phyloP scores from a whole-genome alignment of 2,888 invertebrate genomes.

The Exocentrus adspersus region DNA sequence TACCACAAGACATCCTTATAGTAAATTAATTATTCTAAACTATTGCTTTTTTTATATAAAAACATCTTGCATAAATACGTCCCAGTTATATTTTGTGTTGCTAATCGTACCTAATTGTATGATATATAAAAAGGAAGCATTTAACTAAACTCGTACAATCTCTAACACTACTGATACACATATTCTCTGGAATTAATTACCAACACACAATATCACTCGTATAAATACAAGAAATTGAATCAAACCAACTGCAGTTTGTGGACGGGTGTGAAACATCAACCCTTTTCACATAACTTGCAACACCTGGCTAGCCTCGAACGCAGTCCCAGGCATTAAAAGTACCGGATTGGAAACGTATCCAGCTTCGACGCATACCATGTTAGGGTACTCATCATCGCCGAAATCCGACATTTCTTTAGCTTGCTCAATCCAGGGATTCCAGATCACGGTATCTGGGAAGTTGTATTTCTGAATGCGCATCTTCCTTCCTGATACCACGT shows the following conservation, averaged over 20 bases:
- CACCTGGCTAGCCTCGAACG: constrained; percentile 92
- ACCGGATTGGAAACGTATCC: constrained; percentile 90
- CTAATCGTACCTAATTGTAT: constrained; percentile 9
- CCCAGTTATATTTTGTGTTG: constrained; percentile 32
- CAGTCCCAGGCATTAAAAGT: constrained; percentile 87
- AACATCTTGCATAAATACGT: constrained; percentile 35
- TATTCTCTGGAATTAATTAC: constrained; percentile 20
- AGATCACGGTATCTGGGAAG: constrained; percentile 95
- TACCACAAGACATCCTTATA: constrained; percentile 35
- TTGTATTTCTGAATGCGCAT: constrained; percentile 95
- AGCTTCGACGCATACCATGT: constrained; percentile 96
- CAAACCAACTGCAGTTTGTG: constrained; percentile 25
- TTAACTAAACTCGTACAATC: constrained; percentile 4
- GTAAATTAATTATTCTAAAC: constrained; percentile 36
- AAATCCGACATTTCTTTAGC: constrained; percentile 94
- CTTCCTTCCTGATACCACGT: constrained; percentile 90
- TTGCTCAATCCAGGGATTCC: constrained; percentile 97
- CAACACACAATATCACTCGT: constrained; percentile 36
- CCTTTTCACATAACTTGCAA: constrained; percentile 74
- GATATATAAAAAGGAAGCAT: not conserved
- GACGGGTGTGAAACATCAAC: constrained; percentile 37
- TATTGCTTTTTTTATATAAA: constrained; percentile 36
- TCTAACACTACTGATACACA: constrained; percentile 6
- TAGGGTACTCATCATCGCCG: constrained; percentile 96
- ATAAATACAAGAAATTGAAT: constrained; percentile 32